phyloP scores from a whole-genome alignment of 1,140 invertebrate species.

The Papilio xuthus region DNA sequence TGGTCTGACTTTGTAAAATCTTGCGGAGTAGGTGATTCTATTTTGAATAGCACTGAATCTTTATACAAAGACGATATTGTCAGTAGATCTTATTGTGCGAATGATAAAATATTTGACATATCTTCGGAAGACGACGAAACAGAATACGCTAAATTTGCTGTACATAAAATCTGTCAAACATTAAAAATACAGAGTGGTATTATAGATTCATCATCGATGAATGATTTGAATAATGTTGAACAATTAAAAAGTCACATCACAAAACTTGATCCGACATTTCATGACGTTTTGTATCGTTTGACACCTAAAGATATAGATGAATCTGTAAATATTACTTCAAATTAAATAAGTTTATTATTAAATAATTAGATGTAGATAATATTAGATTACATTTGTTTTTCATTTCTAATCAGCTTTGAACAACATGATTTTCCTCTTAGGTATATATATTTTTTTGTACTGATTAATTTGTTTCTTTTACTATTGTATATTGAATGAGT shows the following conservation, averaged over 20 bases:
- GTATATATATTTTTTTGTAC: constrained; percentile 38
- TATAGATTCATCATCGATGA: constrained; percentile 68
- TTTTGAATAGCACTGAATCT: constrained; percentile 50
- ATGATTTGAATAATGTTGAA: constrained; percentile 54
- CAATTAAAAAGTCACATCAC: constrained; percentile 42
- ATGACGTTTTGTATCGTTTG: constrained; percentile 63
- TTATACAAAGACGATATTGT: constrained; percentile 57
- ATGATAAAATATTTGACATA: constrained; percentile 49
- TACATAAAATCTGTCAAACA: constrained; percentile 65
- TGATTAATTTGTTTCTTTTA: not conserved
- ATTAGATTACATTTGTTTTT: not conserved
- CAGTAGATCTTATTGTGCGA: constrained; percentile 57
- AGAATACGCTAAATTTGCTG: constrained; percentile 65
- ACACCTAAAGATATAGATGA: constrained; percentile 56
- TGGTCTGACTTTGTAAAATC: constrained; percentile 67
- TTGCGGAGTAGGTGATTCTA: constrained; percentile 56
- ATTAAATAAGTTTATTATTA: not conserved
- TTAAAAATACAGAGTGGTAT: constrained; percentile 57
- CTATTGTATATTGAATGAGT: constrained; percentile 36
- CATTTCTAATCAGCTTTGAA: not conserved
- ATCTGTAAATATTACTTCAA: constrained; percentile 57
- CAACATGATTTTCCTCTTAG: not conserved
- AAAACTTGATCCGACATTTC: constrained; percentile 49
- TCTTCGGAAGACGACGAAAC: constrained; percentile 56
- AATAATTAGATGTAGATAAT: constrained; percentile 3